These are phyloP conservation scores for Dugesia japonica DNA, from an alignment of 2,888 invertebrate genomes.

Conservation along the genomic window DNA sequence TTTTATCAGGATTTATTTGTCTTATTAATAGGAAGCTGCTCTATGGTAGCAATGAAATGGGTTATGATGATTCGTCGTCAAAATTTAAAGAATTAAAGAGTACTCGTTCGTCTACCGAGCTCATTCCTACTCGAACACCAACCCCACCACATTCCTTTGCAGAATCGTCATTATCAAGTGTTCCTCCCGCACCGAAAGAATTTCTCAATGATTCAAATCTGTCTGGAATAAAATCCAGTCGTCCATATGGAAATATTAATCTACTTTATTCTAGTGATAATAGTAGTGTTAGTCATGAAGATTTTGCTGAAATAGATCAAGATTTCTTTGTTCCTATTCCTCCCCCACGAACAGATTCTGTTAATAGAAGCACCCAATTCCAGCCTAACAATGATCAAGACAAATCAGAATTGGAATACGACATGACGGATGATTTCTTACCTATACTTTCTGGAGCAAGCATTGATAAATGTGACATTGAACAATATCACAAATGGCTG, in stretches of 20 bases:
- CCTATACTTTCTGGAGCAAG: not conserved
- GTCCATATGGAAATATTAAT: not conserved
- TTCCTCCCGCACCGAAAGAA: not conserved
- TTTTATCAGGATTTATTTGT: too few species aligned
- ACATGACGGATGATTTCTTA: not conserved
- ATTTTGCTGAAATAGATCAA: not conserved
- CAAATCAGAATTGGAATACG: not conserved
- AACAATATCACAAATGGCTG: conserved; percentile 1
- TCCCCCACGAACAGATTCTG: not conserved
- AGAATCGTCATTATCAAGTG: not conserved
- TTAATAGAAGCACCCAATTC: not conserved
- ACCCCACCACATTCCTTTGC: not conserved
- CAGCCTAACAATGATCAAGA: not conserved
- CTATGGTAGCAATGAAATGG: too few species aligned
- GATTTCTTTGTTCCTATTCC: not conserved
- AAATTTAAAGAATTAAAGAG: not conserved
- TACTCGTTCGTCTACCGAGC: not conserved
- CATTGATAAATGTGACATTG: conserved; percentile 8
- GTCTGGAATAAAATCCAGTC: not conserved
- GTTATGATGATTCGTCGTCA: not conserved
- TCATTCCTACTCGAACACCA: not conserved
- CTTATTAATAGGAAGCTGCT: too few species aligned
- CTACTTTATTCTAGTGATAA: conserved; percentile 11
- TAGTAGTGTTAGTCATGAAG: conserved; percentile 6
- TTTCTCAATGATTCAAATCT: not conserved